Evolutionary conservation across 2,888 invertebrate species (phyloP).

Genomic region (Drosophila prolongata): DNA sequence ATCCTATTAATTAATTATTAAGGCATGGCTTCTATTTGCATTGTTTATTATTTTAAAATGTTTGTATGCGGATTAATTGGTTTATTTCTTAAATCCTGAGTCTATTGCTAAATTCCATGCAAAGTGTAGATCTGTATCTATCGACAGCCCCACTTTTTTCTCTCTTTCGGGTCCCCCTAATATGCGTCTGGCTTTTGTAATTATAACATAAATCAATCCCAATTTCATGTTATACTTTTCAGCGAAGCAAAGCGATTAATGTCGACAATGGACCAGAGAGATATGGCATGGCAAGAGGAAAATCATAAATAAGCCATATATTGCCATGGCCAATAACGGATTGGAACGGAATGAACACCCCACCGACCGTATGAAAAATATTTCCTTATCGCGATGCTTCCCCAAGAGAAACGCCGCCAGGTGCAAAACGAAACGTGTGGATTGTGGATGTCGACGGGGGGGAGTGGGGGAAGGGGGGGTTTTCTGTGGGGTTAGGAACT

Average conservation of each 20-base stretch:
- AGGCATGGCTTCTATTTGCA: too few species aligned
- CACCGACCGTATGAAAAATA: conserved; percentile 67
- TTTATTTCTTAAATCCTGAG: too few species aligned
- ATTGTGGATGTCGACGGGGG: conserved; percentile 20
- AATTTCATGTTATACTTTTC: conserved; percentile 75
- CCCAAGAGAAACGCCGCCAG: conserved; percentile 61
- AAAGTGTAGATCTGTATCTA: conserved; percentile 1
- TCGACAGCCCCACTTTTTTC: conserved; percentile 1
- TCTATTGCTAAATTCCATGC: too few species aligned
- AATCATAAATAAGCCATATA: conserved; percentile 76
- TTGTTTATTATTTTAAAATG: too few species aligned
- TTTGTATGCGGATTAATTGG: too few species aligned
- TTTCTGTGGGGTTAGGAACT: neutral
- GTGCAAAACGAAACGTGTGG: conserved; percentile 59
- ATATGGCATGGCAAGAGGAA: conserved; percentile 77
- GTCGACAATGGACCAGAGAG: conserved; percentile 71
- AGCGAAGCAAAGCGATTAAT: conserved; percentile 72
- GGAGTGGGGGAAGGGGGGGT: neutral
- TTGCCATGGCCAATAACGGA: conserved; percentile 67
- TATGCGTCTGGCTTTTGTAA: conserved; percentile 54
- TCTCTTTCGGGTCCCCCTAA: neutral
- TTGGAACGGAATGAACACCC: conserved; percentile 35
- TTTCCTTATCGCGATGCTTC: conserved; percentile 76
- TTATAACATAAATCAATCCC: conserved; percentile 79
- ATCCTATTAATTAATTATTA: too few species aligned